Conservation (phyloP, 2,888 invertebrate genomes). For the Acheta domesticus region DNA sequence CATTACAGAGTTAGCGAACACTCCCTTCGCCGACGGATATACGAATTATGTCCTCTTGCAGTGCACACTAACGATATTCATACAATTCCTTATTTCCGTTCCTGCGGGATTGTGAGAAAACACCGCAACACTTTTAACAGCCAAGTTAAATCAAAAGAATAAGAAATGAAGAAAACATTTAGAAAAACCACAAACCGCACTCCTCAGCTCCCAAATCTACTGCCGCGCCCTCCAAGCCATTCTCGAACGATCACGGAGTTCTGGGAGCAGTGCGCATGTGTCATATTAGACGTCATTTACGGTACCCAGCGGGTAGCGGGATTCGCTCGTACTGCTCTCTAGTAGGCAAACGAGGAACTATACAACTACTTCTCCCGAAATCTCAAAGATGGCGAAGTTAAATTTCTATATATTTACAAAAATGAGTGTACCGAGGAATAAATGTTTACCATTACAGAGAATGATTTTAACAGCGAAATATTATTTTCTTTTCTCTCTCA, state of each 20-base stretch:
- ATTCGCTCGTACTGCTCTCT: neutral
- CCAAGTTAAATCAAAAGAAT: neutral
- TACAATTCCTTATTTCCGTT: neutral
- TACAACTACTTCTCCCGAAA: no score
- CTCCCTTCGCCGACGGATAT: constrained; percentile 9
- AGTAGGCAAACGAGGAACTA: neutral
- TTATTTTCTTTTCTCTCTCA: no score
- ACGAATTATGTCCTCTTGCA: constrained; percentile 7
- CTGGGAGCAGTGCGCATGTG: constrained; percentile 18
- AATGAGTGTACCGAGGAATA: no score
- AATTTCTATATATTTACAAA: no score
- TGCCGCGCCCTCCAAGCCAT: constrained; percentile 18
- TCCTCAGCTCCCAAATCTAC: constrained; percentile 4
- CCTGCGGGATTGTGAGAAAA: neutral
- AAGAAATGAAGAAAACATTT: neutral
- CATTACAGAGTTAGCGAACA: constrained; percentile 6
- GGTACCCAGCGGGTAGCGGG: neutral
- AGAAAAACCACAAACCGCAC: constrained; percentile 6
- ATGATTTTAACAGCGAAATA: no score
- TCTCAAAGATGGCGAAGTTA: no score
- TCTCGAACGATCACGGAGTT: constrained; percentile 2
- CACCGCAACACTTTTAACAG: neutral
- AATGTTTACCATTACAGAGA: no score
- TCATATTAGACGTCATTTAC: constrained; percentile 10
- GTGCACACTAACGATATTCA: constrained; percentile 7